Evolutionary conservation across 2,888 invertebrate genomes (phyloP).

Genomic region (Nemotelus nigrinus): DNA sequence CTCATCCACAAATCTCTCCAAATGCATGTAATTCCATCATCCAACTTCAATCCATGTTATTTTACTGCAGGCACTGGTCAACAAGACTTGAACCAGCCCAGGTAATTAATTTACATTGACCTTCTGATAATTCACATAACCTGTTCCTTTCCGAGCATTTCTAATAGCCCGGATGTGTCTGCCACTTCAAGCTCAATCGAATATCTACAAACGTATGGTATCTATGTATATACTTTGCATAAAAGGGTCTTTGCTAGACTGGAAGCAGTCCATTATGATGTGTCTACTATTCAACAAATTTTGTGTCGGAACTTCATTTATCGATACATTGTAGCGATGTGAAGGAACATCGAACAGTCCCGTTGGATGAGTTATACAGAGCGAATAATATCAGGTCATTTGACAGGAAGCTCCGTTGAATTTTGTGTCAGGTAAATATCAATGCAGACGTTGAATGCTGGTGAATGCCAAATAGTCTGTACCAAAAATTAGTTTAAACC

Average conservation of each 20-base stretch:
- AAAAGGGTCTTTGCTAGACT: constrained; percentile 8
- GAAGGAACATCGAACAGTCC: not conserved
- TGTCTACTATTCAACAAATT: constrained; percentile 23
- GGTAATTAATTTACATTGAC: constrained; percentile 21
- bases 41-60: too few species aligned
- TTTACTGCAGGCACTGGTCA: not conserved
- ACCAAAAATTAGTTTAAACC: too few species aligned
- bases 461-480: too few species aligned
- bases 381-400: constrained; percentile 6
- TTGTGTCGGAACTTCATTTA: constrained; percentile 26
- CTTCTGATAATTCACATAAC: not conserved
- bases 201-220: not conserved
- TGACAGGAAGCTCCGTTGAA: constrained; percentile 31
- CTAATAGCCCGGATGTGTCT: constrained; percentile 17
- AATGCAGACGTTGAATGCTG: too few species aligned
- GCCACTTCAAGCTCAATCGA: constrained; percentile 10
- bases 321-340: constrained; percentile 2
- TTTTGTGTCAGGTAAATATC: not conserved
- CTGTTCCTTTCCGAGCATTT: not conserved
- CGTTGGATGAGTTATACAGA: not conserved
- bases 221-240: not conserved
- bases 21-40: too few species aligned
- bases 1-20: too few species aligned
- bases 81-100: not conserved
- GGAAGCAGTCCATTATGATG: not conserved